Evolutionary conservation across 2,113 vertebrate genomes (phyloP), one percentile per base, ranked within the genome.

Genomic region (Pelusios castaneus): DNA sequence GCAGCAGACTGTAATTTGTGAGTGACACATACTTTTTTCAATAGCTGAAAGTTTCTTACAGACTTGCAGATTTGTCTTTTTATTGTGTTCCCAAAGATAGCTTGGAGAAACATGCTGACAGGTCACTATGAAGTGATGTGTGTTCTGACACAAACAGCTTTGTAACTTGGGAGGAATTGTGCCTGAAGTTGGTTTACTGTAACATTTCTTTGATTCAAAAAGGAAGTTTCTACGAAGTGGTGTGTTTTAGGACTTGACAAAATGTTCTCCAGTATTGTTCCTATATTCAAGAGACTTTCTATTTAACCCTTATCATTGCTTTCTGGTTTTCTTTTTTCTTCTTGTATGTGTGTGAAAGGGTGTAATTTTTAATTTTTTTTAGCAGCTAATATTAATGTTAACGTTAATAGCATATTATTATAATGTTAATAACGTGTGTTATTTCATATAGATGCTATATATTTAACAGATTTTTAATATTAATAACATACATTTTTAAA

Each of bases 181-280:
- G 91, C 97, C 97, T 96, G 91, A 87, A 98, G 97, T 96, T 95
- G 92, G 97, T 96, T 97, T 93, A 96, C 86, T 93, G 77, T 80
- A 95, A 83, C 84, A 51, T 58, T n/a, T 21, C 95, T 97, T 93
- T 95, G 96, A 97, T 97, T 96, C 89, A 70, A 73, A 95, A 94
- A 96, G 93, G 75, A 96, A 89, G 54, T 91, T 94, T 43, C 17
- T 93, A 94, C 88, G 93, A 93, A 96, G 84, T 92, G 91, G 21
- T 89, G 9, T 89, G 54, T 43, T 95, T 95, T 92, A 94, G 85
- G 87, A 94, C 90, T 90, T 84, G 92, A 87, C 45, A 51, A 86
- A 91, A 79, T 94, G 85, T 90, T n/a, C 38, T 87, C 67, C 82
- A 79, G 13, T 29, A 22, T 84, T 19, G 8, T 88, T 82, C 81